Percentiles rank a stretch among this genome's conserved stretches.
Evolutionary conservation across 2,888 invertebrate genomes (phyloP).

Genomic region (Papilio protenor): DNA sequence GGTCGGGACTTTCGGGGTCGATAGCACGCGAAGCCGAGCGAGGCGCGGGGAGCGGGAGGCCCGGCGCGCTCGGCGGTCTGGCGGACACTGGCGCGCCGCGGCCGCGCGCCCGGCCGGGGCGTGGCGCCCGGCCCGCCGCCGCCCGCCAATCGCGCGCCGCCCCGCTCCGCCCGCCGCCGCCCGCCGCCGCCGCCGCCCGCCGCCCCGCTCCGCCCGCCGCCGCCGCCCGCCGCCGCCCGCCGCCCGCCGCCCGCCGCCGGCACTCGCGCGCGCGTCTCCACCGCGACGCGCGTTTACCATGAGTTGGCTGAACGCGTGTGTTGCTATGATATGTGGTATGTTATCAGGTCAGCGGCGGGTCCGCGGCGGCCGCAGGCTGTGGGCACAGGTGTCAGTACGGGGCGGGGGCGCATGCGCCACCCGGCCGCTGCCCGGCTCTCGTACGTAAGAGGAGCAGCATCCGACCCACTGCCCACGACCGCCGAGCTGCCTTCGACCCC

Average conservation of each 20-base stretch:
- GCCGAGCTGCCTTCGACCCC: not conserved
- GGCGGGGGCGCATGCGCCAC: not conserved
- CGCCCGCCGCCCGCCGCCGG: constrained; percentile 61
- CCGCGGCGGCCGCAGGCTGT: not conserved
- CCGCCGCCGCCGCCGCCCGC: constrained; percentile 46
- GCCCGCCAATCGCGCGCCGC: constrained; percentile 71
- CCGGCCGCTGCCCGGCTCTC: not conserved
- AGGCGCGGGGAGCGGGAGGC: constrained; percentile 83
- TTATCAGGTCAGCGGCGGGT: not conserved
- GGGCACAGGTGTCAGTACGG: constrained; percentile 12
- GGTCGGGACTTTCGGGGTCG: constrained; percentile 64
- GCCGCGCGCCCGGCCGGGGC: constrained; percentile 63
- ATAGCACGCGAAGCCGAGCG: constrained; percentile 80
- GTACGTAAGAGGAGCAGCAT: constrained; percentile 9
- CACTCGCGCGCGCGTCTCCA: constrained; percentile 60
- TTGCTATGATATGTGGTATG: constrained; percentile 21
- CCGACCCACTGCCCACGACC: not conserved
- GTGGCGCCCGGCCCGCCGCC: constrained; percentile 57
- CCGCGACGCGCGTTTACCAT: constrained; percentile 61
- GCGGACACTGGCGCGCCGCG: constrained; percentile 81
- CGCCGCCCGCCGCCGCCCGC: constrained; percentile 50
- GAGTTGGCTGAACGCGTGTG: constrained; percentile 36
- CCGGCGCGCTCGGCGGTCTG: constrained; percentile 84
- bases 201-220: constrained; percentile 50
- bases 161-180: constrained; percentile 49